These are phyloP conservation scores for Empidonax traillii DNA, from an alignment of 2,113 vertebrate genomes.

Conservation along the genomic window DNA sequence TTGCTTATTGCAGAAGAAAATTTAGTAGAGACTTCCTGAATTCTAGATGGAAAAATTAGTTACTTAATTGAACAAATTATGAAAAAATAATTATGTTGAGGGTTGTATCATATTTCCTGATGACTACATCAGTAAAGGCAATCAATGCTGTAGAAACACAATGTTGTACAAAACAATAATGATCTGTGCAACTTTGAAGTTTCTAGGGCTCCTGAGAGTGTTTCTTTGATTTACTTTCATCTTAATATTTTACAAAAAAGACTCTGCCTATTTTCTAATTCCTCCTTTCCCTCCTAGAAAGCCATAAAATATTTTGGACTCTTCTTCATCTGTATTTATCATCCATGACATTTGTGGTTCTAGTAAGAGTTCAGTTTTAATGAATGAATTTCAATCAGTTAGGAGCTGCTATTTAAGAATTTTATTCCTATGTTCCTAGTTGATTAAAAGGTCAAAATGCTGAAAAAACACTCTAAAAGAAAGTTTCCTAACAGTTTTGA, in stretches of 20 bases:
- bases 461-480: not conserved
- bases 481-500: not conserved
- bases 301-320: not conserved
- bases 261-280: not conserved
- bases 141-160: not conserved
- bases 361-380: not conserved
- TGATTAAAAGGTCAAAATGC: not conserved
- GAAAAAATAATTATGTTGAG: not conserved
- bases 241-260: not conserved
- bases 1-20: not conserved
- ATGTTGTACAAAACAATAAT: not conserved
- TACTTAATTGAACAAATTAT: not conserved
- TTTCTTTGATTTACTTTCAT: not conserved
- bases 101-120: not conserved
- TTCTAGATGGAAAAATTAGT: not conserved
- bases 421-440: not conserved
- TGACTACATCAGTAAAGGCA: not conserved
- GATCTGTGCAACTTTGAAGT: not conserved
- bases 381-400: not conserved
- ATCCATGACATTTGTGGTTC: not conserved
- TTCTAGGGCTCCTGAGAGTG: not conserved
- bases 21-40: not conserved
- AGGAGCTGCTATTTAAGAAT: not conserved
- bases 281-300: fast-evolving
- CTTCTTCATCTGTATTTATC: not conserved